A percentile compares a stretch with the other conserved stretches of the same genome.
Conservation (phyloP, 2,888 invertebrate species). For the Cyclophora albipunctata region DNA sequence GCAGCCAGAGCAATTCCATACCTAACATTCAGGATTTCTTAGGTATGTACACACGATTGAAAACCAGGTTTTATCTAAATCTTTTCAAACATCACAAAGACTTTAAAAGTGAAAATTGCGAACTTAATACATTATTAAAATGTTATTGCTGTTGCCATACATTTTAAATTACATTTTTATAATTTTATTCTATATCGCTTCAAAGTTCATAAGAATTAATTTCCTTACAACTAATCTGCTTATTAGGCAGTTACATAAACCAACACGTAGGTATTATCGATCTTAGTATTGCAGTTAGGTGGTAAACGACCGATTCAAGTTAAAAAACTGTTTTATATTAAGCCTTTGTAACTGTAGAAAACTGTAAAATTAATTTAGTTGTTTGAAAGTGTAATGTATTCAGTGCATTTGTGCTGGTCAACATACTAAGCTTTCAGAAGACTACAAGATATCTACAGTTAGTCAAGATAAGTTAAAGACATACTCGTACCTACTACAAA, state of each 20-base stretch:
- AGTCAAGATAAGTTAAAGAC: conserved; percentile 19
- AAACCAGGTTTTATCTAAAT: too few relatives aligned
- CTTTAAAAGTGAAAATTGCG: not conserved
- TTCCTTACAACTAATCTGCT: conserved; percentile 16
- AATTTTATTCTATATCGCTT: conserved; percentile 1
- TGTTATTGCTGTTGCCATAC: not conserved
- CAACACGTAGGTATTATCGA: not conserved
- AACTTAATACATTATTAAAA: conserved; percentile 3
- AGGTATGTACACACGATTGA: too few relatives aligned
- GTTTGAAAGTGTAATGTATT: conserved; percentile 3
- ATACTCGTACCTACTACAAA: conserved; percentile 15
- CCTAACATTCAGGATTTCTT: too few relatives aligned
- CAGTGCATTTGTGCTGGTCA: conserved; percentile 20
- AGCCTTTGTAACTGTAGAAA: conserved; percentile 2
- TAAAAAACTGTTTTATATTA: conserved; percentile 6
- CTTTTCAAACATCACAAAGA: too few relatives aligned
- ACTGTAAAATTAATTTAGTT: conserved; percentile 1
- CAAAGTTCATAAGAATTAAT: conserved; percentile 19
- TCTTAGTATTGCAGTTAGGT: conserved; percentile 15
- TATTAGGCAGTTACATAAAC: conserved; percentile 8
- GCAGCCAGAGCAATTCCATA: too few relatives aligned
- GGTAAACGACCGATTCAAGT: conserved; percentile 3
- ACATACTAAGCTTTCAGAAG: conserved; percentile 22
- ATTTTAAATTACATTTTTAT: not conserved
- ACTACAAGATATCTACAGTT: conserved; percentile 10